phyloP scores from a whole-genome alignment of 2,113 vertebrate species.

The Atrichornis clamosus region DNA sequence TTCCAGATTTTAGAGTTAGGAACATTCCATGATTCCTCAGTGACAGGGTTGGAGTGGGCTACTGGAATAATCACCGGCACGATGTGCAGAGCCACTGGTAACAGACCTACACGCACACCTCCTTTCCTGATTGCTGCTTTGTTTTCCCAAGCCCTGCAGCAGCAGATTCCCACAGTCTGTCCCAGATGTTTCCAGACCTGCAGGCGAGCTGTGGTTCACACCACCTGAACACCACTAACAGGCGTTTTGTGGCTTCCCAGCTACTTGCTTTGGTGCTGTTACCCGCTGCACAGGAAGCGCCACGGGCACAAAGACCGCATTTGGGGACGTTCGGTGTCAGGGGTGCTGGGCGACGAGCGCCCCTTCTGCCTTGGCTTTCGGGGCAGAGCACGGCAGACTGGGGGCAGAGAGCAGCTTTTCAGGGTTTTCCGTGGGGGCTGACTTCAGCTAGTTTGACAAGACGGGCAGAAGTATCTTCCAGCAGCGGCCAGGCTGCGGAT shows the following conservation, averaged over 20 bases:
- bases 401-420: neutral
- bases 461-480: fast-evolving
- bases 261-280: neutral
- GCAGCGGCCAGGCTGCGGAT: fast-evolving
- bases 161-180: neutral
- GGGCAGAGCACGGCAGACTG: fast-evolving
- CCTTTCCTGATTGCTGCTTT: neutral
- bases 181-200: neutral
- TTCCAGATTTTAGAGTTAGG: neutral
- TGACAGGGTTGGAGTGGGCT: neutral
- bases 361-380: fast-evolving
- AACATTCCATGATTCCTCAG: neutral
- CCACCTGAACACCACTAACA: fast-evolving
- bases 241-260: neutral
- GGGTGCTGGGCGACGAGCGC: no score
- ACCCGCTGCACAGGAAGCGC: fast-evolving
- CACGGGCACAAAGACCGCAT: fast-evolving
- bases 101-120: neutral
- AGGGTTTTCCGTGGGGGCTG: fast-evolving
- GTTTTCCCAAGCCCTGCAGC: neutral
- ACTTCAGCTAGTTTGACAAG: neutral
- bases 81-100: fast-evolving
- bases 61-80: fast-evolving
- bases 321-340: fast-evolving
- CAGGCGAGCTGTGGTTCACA: neutral